A percentile compares a stretch with the other conserved stretches of the same genome.
These are phyloP conservation scores for Neotragus moschatus DNA, from an alignment of 2,113 vertebrate species.

Conservation along the genomic window DNA sequence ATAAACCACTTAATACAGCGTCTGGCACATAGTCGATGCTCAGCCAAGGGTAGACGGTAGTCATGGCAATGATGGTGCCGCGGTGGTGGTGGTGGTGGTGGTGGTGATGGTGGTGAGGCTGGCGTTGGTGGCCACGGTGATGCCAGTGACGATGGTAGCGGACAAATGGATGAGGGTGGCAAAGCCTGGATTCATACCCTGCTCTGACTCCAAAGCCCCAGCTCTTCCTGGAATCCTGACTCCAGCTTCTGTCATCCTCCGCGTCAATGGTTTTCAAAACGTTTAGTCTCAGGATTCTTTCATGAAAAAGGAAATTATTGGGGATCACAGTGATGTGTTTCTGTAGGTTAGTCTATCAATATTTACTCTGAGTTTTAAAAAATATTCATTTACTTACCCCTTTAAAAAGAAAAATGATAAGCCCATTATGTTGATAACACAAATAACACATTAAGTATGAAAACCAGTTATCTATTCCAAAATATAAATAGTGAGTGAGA, in stretches of 20 bases:
- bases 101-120: fast-evolving
- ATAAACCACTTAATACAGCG: not conserved
- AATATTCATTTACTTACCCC: not conserved
- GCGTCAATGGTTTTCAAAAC: not conserved
- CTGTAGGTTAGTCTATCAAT: not conserved
- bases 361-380: not conserved
- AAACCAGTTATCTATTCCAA: not conserved
- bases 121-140: fast-evolving
- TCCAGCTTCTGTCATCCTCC: not conserved
- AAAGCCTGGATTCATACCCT: not conserved
- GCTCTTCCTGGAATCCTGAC: not conserved
- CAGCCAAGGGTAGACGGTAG: not conserved
- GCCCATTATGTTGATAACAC: not conserved
- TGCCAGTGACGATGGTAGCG: fast-evolving
- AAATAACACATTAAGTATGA: not conserved
- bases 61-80: too few relatives aligned
- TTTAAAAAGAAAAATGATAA: not conserved
- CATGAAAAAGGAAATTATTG: not conserved
- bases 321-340: not conserved
- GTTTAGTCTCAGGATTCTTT: not conserved
- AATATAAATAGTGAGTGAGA: not conserved
- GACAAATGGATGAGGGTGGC: not conserved
- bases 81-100: fast-evolving
- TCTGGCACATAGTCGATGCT: too few relatives aligned
- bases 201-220: not conserved